Evolutionary conservation across 2,797 vertebrate genomes (phyloP).

Genomic region (Myiothlypis chrysogaster): DNA sequence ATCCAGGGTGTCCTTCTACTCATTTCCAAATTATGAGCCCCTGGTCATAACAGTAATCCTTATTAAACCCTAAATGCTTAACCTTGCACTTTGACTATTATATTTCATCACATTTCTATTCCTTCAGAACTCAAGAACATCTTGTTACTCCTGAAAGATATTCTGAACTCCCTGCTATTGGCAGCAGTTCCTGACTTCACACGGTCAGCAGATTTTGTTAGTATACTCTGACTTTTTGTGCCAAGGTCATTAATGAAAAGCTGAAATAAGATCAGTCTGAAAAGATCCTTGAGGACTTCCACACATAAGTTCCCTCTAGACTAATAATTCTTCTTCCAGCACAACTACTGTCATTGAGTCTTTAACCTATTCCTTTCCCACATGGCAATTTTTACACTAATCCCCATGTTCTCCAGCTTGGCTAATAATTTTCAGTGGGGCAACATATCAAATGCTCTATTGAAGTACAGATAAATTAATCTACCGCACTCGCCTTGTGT

Average conservation of each 20-base stretch:
- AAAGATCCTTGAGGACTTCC: constrained; percentile 30
- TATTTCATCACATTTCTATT: constrained; percentile 16
- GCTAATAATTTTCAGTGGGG: neutral
- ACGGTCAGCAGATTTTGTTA: constrained; percentile 40
- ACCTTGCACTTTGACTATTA: constrained; percentile 30
- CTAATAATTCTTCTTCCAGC: neutral
- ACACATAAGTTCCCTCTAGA: neutral
- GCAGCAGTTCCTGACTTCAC: constrained; percentile 17
- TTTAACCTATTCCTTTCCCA: constrained; percentile 11
- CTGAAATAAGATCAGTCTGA: constrained; percentile 42
- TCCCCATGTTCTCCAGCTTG: neutral
- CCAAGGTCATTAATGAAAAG: constrained; percentile 54
- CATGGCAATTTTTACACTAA: neutral
- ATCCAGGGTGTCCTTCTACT: neutral
- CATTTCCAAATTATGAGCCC: neutral
- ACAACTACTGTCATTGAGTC: neutral
- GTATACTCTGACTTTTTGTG: constrained; percentile 32
- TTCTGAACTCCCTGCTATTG: neutral
- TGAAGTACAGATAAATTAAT: neutral
- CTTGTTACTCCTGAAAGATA: constrained; percentile 21
- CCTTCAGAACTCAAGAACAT: constrained; percentile 27
- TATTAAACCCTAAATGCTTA: constrained; percentile 35
- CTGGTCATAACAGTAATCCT: neutral
- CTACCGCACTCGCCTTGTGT: neutral
- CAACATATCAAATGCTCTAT: neutral